Base-by-base conservation (phyloP, 2,113 vertebrate species). In the Neolamprologus hecqui region DNA sequence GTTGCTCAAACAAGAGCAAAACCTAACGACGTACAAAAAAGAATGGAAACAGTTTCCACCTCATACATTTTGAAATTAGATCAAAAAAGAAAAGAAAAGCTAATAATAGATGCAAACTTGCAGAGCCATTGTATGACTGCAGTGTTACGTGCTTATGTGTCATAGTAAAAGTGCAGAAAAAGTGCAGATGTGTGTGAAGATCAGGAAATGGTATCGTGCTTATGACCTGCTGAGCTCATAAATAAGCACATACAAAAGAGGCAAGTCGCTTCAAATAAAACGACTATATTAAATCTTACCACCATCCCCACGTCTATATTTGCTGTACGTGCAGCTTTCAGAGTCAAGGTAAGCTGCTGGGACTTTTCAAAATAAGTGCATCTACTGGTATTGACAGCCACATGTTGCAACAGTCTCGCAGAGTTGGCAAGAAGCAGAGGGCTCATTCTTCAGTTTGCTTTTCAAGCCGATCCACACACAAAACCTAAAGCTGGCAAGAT, bases 401-500 rank as follows among this genome's bases (percentile, higher is more conserved):
- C 84, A n/a, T 47, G 17, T 5, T 55, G 77, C 31, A 17, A 47
- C 4, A 1, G 53, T 75, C 70, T 86, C 17, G 37, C 53, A 86
- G 37, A 82, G 81, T 60, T 88, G 88, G 87, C 85, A 60, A 10
- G 70, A 79, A 63, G 21, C 47, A 26, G 4, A 63, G n/a, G 82
- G 13, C 51, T 81, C 89, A 89, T 87, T 92, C 84, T 86, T 88
- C 42, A 51, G 79, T 89, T 89, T 31, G 35, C 82, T 81, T 58
- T 91, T 85, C 47, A 88, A 93, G 57, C 54, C 31, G 4, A 47
- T 88, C 91, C 85, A 93, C 89, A 91, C 51, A 91, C 42, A 9
- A 87, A 53, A 81, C 81, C 31, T 88, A 79, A 81, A 84, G 82
- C 63, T 94, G 91, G 89, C 83, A 21, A 65, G 9, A 21, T 84